A percentile compares a stretch with the other conserved stretches of the same genome.
These are phyloP conservation scores for Actenoides lindsayi DNA, from an alignment of 2,113 vertebrate species.

Conservation along the genomic window DNA sequence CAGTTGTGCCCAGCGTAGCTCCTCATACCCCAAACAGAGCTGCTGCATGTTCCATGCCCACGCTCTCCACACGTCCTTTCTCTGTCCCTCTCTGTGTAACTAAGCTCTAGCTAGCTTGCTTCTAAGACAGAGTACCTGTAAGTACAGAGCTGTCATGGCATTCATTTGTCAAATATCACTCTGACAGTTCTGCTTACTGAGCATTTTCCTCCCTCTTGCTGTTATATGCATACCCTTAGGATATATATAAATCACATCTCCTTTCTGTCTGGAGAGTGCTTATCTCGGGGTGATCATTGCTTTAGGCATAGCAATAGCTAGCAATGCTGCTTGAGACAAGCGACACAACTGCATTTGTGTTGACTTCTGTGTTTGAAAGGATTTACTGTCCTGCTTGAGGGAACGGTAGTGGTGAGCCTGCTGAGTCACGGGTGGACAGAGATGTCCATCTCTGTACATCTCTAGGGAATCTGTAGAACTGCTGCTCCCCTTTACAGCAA, in stretches of 20 bases:
- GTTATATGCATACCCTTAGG: not conserved
- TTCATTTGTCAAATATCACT: not conserved
- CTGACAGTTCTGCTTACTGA: not conserved
- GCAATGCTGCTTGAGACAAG: not conserved
- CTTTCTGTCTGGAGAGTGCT: not conserved
- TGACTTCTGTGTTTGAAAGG: not conserved
- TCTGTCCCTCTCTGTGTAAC: not conserved
- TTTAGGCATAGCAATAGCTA: not conserved
- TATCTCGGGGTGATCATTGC: not conserved
- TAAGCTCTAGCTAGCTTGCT: not conserved
- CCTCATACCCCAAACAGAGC: fast-evolving
- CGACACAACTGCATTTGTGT: not conserved
- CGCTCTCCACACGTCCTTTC: fast-evolving
- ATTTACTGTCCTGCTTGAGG: not conserved
- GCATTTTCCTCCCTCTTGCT: not conserved
- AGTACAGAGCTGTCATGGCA: not conserved
- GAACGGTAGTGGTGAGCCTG: not conserved
- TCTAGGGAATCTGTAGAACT: not conserved
- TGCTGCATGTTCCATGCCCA: not conserved
- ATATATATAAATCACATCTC: not conserved
- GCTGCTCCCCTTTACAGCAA: not conserved
- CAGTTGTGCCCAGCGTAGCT: fast-evolving
- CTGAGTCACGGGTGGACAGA: not conserved
- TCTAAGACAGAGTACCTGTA: not conserved
- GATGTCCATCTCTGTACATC: not conserved